Percentiles rank a stretch among this genome's conserved stretches.
phyloP scores from a whole-genome alignment of 2,797 vertebrate species.

The Hipposideros larvatus region DNA sequence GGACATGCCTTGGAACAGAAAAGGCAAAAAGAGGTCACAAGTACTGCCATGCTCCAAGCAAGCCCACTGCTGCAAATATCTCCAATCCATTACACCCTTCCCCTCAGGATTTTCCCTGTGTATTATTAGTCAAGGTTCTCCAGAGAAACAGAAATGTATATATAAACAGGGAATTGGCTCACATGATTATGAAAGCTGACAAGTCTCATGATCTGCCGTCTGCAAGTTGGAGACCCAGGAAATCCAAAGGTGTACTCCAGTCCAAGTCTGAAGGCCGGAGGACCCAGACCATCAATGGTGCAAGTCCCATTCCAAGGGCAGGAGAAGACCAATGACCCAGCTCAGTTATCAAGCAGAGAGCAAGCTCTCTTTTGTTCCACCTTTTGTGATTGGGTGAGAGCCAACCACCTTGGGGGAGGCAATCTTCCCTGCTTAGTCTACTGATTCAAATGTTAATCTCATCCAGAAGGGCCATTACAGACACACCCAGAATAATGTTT shows the following conservation, averaged over 20 bases:
- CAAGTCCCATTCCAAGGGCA: background rate
- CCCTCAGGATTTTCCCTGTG: background rate
- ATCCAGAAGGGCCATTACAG: background rate
- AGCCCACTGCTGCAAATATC: background rate
- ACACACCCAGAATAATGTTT: background rate
- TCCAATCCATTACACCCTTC: background rate
- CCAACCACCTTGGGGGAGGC: too few species aligned
- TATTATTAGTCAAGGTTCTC: background rate
- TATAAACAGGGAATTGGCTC: background rate
- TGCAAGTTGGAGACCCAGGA: background rate
- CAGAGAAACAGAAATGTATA: background rate
- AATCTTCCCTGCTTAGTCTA: background rate
- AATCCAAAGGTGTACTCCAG: background rate
- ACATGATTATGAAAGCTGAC: background rate
- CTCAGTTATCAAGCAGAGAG: background rate
- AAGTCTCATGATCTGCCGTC: background rate
- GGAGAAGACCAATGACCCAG: background rate
- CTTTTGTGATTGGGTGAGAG: background rate
- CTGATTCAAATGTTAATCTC: background rate
- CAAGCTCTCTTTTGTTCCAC: background rate
- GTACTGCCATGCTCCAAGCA: rapidly evolving
- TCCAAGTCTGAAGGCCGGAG: background rate
- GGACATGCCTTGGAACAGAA: background rate
- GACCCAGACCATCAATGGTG: too few species aligned
- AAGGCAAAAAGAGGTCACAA: background rate